These are phyloP conservation scores for human DNA, from an alignment of 2,113 vertebrate genomes.

Conservation along the genomic window GRCh38 chr6:158598001-158598500, in stretches of 20 bases:
- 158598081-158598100: too few species aligned
- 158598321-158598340: neutral
- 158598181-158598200: neutral
- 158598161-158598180: neutral
- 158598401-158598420: neutral
- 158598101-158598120: neutral
- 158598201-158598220: neutral
- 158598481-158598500: neutral
- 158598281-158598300: too few species aligned
- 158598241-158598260: neutral
- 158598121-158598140: neutral
- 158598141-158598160: rapidly evolving
- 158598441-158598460: rapidly evolving
- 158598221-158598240: rapidly evolving
- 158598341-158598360: neutral
- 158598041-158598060: neutral
- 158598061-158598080: neutral
- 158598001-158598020: neutral
- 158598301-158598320: neutral
- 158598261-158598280: neutral
- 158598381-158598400: neutral
- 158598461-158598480: neutral
- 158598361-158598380: neutral
- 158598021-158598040: too few species aligned
- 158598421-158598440: neutral